Evolutionary conservation across 2,113 vertebrate genomes (phyloP).

Genomic region (Poeciliopsis turrubarensis): DNA sequence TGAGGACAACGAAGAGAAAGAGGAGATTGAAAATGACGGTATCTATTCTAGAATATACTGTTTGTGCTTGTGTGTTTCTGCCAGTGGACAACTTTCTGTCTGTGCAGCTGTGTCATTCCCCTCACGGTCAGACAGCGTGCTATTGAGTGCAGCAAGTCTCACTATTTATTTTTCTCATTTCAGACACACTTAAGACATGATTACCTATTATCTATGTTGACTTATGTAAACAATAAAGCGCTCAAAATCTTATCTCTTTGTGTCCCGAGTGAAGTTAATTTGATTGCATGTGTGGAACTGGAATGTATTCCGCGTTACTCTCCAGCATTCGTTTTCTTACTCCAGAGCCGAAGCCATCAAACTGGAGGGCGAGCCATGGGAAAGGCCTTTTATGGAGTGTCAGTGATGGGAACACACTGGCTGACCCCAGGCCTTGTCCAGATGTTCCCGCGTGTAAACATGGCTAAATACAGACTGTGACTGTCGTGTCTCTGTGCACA

Average conservation of each 20-base stretch:
- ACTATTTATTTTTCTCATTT: constrained; percentile 44
- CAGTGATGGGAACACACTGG: constrained; percentile 56
- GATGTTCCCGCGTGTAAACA: constrained; percentile 75
- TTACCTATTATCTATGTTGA: constrained; percentile 77
- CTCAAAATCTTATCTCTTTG: constrained; percentile 35
- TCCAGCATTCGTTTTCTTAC: constrained; percentile 31
- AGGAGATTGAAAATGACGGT: constrained; percentile 12
- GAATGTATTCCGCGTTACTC: not conserved
- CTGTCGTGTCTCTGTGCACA: constrained; percentile 39
- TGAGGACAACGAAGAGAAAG: constrained; percentile 1
- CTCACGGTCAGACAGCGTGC: constrained; percentile 56
- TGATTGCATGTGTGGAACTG: not conserved
- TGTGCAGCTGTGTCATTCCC: constrained; percentile 62
- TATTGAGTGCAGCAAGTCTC: constrained; percentile 55
- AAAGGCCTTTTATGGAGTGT: constrained; percentile 69
- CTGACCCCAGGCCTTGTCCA: constrained; percentile 73
- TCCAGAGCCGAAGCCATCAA: constrained; percentile 47
- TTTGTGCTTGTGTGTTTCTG: constrained; percentile 66
- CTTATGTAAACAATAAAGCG: constrained; percentile 82
- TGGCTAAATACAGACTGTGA: constrained; percentile 60
- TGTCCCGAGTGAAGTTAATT: constrained; percentile 29
- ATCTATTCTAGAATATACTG: constrained; percentile 47
- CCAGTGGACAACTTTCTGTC: constrained; percentile 55
- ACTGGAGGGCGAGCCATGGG: constrained; percentile 36
- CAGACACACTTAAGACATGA: constrained; percentile 60